phyloP scores from a whole-genome alignment of 2,797 vertebrate species.

The Neomorphus geoffroyi region DNA sequence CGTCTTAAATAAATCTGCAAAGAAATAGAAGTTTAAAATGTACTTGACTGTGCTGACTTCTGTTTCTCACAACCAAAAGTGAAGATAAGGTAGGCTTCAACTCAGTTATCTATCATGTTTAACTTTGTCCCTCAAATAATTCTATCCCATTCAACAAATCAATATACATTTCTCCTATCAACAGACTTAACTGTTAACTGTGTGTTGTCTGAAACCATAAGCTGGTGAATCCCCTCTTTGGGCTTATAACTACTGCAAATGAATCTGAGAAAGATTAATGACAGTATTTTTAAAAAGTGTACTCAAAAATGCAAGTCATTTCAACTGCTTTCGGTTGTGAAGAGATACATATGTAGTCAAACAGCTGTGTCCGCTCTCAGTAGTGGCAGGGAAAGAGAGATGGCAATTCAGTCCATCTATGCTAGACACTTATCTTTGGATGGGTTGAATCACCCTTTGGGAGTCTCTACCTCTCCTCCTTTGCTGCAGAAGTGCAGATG shows the following conservation, averaged over 20 bases:
- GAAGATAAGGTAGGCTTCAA: neutral
- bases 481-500: neutral
- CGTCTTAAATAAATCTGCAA: neutral
- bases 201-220: neutral
- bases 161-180: neutral
- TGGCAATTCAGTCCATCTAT: neutral
- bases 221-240: neutral
- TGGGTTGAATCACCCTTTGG: constrained; percentile 8
- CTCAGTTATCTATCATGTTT: neutral
- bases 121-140: neutral
- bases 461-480: neutral
- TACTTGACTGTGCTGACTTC: neutral
- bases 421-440: neutral
- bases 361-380: neutral
- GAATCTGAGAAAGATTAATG: neutral
- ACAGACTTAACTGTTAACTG: neutral
- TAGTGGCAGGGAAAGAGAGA: neutral
- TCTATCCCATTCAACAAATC: neutral
- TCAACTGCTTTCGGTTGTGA: neutral
- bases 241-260: neutral
- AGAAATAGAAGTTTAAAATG: neutral
- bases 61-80: neutral
- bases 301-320: neutral
- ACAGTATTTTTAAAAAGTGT: neutral
- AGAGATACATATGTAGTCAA: neutral